Percentiles rank a stretch among this genome's conserved stretches.
Evolutionary conservation across 2,888 invertebrate species (phyloP).

Genomic region (Neoascia interrupta): DNA sequence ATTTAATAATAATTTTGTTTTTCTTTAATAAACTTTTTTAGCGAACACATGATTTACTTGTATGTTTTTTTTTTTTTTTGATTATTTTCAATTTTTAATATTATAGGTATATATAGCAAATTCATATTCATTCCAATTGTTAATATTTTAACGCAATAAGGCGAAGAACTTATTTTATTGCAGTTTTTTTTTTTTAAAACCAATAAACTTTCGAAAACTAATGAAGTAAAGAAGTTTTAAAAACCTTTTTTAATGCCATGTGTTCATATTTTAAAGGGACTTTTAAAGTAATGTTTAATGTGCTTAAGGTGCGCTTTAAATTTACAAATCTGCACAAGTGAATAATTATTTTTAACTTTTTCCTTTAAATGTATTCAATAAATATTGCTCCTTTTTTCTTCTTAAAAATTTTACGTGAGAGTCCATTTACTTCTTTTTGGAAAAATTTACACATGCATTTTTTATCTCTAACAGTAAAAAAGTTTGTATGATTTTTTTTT

Average conservation of each 20-base stretch:
- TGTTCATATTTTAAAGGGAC: constrained; percentile 15
- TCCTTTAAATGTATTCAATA: constrained; percentile 43
- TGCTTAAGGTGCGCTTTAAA: constrained; percentile 38
- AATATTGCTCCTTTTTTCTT: constrained; percentile 57
- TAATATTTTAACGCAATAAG: too few species aligned
- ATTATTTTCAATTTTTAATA: constrained; percentile 7
- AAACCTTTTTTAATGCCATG: constrained; percentile 56
- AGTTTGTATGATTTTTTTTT: too few species aligned
- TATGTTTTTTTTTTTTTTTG: constrained; percentile 4
- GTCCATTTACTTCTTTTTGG: constrained; percentile 17
- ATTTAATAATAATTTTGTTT: constrained; percentile 43
- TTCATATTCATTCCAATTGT: too few species aligned
- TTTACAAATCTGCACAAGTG: constrained; percentile 50
- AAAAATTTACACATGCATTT: constrained; percentile 29
- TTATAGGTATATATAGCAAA: constrained; percentile 9
- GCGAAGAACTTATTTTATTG: too few species aligned
- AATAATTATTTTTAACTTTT: constrained; percentile 27
- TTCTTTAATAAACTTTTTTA: constrained; percentile 6
- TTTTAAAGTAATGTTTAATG: constrained; percentile 59
- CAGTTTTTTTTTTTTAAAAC: constrained; percentile 11
- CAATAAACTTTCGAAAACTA: constrained; percentile 7
- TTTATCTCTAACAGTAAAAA: constrained; percentile 37
- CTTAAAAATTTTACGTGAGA: constrained; percentile 29
- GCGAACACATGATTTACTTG: constrained; percentile 63
- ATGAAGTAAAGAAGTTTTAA: constrained; percentile 2